Conservation (phyloP, 2,113 vertebrate species). For the Craseonycteris thonglongyai region DNA sequence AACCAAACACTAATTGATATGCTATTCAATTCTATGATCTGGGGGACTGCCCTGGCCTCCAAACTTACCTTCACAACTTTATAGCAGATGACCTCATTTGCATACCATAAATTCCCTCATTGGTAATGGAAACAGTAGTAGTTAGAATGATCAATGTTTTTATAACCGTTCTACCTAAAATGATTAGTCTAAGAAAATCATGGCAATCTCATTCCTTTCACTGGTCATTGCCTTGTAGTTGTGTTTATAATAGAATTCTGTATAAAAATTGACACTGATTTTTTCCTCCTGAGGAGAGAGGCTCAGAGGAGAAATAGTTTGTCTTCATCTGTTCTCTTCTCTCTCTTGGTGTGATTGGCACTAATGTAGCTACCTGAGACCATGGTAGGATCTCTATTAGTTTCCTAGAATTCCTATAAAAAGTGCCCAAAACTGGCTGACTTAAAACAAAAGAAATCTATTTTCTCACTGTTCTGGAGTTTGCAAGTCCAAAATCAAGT, state of each 20-base stretch:
- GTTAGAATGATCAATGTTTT: neutral
- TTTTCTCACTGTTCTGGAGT: neutral
- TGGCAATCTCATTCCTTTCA: neutral
- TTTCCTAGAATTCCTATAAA: no score
- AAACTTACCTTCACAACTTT: neutral
- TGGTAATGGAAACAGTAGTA: neutral
- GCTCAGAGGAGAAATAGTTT: neutral
- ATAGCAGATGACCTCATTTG: neutral
- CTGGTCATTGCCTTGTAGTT: neutral
- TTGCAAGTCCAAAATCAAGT: neutral
- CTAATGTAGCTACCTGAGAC: rapidly evolving
- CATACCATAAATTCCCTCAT: neutral
- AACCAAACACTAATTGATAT: neutral
- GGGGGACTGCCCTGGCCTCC: neutral
- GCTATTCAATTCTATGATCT: neutral
- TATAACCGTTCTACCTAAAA: neutral
- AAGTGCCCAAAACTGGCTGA: neutral
- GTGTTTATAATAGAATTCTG: neutral
- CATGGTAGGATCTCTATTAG: neutral
- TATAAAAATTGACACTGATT: neutral
- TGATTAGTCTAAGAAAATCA: neutral
- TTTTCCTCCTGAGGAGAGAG: neutral
- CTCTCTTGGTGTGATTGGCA: neutral
- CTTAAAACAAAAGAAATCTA: neutral
- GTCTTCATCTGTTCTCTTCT: neutral